These are phyloP conservation scores for Arctopsyche grandis DNA, from an alignment of 1,140 invertebrate species.

Conservation along the genomic window DNA sequence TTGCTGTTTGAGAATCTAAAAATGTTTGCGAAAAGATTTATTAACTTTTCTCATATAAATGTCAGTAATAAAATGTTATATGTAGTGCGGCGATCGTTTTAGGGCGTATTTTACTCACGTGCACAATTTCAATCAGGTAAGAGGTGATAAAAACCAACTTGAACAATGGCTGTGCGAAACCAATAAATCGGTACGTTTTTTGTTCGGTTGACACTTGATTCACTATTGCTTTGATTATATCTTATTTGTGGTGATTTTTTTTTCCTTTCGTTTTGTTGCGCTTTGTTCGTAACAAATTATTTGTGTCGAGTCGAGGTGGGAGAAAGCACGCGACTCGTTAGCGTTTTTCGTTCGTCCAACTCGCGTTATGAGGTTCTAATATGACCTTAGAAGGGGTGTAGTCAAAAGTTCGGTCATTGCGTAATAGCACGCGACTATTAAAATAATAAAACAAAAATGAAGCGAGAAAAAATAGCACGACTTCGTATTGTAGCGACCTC, in stretches of 20 bases:
- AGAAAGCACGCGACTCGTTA: conserved; percentile 30
- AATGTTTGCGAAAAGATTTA: too few species aligned
- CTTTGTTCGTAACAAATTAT: conserved; percentile 34
- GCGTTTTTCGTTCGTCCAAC: background rate
- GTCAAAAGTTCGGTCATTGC: background rate
- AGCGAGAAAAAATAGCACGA: too few species aligned
- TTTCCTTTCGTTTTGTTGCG: conserved; percentile 2
- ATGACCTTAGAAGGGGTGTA: conserved; percentile 26
- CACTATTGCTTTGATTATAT: conserved; percentile 24
- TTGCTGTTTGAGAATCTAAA: too few species aligned
- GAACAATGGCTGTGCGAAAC: conserved; percentile 10
- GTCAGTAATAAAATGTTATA: background rate
- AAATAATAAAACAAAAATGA: conserved; percentile 6
- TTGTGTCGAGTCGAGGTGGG: conserved; percentile 11
- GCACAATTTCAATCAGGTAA: conserved; percentile 9
- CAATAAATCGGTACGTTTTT: conserved; percentile 39
- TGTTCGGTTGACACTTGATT: conserved; percentile 40
- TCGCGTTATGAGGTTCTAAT: conserved; percentile 33
- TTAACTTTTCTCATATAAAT: too few species aligned
- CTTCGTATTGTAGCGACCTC: too few species aligned
- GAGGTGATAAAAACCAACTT: conserved; percentile 8
- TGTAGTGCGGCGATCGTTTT: background rate
- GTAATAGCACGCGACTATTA: background rate
- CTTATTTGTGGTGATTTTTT: background rate
- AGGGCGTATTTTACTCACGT: conserved; percentile 4